phyloP scores from a whole-genome alignment of 2,113 vertebrate species.

The Microtus montanus region DNA sequence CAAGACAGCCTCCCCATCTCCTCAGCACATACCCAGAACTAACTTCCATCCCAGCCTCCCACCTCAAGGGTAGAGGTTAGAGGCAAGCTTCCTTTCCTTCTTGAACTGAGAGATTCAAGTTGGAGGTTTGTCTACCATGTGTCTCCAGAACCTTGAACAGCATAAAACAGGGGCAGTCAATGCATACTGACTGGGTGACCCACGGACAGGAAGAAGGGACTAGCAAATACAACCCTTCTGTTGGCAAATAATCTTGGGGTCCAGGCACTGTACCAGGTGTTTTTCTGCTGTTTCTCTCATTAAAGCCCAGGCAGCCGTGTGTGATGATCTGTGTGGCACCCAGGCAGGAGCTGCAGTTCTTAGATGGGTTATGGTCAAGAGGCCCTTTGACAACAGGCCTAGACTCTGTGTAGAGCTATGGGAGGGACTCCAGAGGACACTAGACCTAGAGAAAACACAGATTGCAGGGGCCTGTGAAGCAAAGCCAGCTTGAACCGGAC shows the following conservation, averaged over 20 bases:
- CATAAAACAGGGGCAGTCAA: fast-evolving
- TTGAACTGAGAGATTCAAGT: not conserved
- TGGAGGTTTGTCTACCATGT: not conserved
- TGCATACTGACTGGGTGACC: not conserved
- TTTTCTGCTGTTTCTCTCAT: not conserved
- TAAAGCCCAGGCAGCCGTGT: not conserved
- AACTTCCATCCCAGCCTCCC: not conserved
- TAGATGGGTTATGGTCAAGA: not conserved
- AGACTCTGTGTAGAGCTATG: not conserved
- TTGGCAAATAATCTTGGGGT: not conserved
- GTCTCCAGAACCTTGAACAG: not conserved
- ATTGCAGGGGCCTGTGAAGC: not conserved
- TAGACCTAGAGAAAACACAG: not conserved
- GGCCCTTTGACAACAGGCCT: no score
- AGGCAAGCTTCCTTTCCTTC: not conserved
- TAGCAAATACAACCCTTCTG: fast-evolving
- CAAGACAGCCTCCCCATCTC: fast-evolving
- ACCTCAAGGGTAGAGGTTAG: not conserved
- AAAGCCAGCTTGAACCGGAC: not conserved
- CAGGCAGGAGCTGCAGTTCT: fast-evolving
- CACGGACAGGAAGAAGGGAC: not conserved
- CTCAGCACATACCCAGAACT: no score
- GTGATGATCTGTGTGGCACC: fast-evolving
- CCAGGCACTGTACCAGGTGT: fast-evolving
- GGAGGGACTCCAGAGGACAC: not conserved